Evolutionary conservation across 2,113 vertebrate species (phyloP), one percentile per base, ranked within the genome.

Genomic region (Todiramphus chloris): DNA sequence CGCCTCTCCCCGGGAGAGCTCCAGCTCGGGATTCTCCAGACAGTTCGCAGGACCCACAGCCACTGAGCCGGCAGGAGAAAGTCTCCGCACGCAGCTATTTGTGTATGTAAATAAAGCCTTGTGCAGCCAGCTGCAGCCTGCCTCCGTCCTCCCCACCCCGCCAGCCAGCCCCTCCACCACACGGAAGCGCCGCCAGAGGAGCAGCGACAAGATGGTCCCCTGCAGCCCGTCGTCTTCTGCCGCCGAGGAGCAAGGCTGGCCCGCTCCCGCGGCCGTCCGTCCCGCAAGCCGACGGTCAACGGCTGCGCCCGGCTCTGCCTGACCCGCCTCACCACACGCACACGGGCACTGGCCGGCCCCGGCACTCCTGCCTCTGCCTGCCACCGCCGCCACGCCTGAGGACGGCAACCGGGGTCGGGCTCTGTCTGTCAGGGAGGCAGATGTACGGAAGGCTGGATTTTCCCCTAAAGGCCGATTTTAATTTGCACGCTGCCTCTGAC

Each of bases 201-300:
- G 59, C 84, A 24, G 83, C 63, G 39, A 50, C 50, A 43, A 74
- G 79, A 82, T 21, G 89, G 77, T 93, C 70, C 93, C 89, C 88
- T 13, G 72, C 89, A 91, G 97, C 95, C 75, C 75, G 41, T 84
- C 87, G 72, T 94, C 94, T 91, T 90, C 82, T 55, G 63, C 93
- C 73, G 73, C 89, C 88, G 74, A 63, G 88, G 46, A 92, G 72
- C 76, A 48, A 89, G 75, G 70, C 86, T 37, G 70, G 76, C 67
- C 84, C 80, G 43, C 72, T 79, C 46, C 8, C 7, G 35, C 43
- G 68, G 66, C 80, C 28, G 94, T 35, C 84, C 51, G 84, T 75
- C 74, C 80, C 51, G 44, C 74, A 11, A 53, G 67, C 51, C 44
- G 43, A 53, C 75, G 21, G 55, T 37, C 60, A 19, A 46, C 46